These are phyloP conservation scores for Emydura subglobosa DNA, from an alignment of 2,113 vertebrate species.

Conservation along the genomic window DNA sequence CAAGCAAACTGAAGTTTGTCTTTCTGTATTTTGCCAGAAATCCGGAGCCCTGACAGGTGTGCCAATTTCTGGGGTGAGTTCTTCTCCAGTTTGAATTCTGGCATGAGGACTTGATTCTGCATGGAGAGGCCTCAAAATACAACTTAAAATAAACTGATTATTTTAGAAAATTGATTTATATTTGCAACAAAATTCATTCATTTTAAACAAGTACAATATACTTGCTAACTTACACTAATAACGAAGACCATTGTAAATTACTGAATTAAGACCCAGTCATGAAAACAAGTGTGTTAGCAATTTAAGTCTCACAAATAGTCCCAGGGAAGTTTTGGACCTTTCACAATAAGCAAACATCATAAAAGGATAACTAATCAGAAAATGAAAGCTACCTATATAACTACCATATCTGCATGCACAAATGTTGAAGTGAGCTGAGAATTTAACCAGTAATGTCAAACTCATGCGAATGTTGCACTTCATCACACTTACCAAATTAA, in stretches of 20 bases:
- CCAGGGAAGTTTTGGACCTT: not conserved
- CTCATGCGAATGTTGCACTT: not conserved
- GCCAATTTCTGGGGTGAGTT: conserved; percentile 96
- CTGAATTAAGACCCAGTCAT: not conserved
- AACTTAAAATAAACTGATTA: conserved; percentile 7
- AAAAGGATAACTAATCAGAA: not conserved
- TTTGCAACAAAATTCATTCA: not conserved
- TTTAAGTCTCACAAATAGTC: not conserved
- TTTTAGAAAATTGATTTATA: not conserved
- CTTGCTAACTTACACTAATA: not conserved
- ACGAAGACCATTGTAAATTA: not conserved
- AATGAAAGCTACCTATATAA: not conserved
- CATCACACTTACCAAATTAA: not conserved
- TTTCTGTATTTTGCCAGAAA: conserved; percentile 82
- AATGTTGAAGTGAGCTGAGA: not conserved
- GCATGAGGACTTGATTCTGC: not conserved
- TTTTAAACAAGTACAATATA: not conserved
- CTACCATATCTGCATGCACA: not conserved
- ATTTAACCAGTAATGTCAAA: not conserved
- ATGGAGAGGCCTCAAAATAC: not conserved
- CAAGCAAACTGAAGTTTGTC: not conserved
- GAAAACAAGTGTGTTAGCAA: not conserved
- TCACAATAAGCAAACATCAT: not conserved
- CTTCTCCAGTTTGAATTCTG: not conserved
- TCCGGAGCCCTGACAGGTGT: conserved; percentile 90